Base-by-base conservation (phyloP, 2,888 invertebrate genomes). In the Mesodorylaimus sp. region DNA sequence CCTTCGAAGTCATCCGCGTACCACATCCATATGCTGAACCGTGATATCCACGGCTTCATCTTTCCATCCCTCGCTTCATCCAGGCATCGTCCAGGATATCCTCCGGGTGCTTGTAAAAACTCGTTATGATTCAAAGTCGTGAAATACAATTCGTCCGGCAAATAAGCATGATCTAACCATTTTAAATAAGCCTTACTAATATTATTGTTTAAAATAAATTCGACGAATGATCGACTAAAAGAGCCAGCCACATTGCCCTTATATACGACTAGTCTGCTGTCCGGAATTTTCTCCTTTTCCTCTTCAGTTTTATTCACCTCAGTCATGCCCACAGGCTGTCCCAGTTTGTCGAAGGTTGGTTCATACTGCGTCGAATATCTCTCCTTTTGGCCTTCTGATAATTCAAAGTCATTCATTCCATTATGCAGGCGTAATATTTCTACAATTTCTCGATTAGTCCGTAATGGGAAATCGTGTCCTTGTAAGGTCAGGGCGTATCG, bases 401-500 rank as follows among this genome's bases (percentile, higher is more conserved):
- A 26, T 28, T 50, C 50, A 3, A 50, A 29, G 37, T 50, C 50
- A 46, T 50, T 50, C 3, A 24, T 36, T 3, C 37, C 37, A 24
- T 45, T 7, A 25, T 47, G 41, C 19, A 45, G 5, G 7, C 7
- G 3, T 21, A 50, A n/a, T 24, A 50, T 50, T 47, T 50, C n/a
- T 2, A 50, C 50, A 26, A 50, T 46, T 50, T 50, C 50, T 5
- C 7, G n/a, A 46, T 48, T 50, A n/a, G 50, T 50, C 23, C 25
- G 5, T 21, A 50, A 23, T 19, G 46, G 28, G 74, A 74, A 38
- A 74, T 73, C 60, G 76, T 72, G 46, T 74, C 71, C 68, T 80
- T 78, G 65, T 77, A 78, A 56, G 76, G 76, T 54, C 77, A 50
- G 7, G 2, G 27, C 50, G 37, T 50, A 50, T 32, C 24, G 2